Evolutionary conservation across 1,140 invertebrate genomes (phyloP), one percentile per base, ranked within the genome.

Genomic region (Tachypleus tridentatus): DNA sequence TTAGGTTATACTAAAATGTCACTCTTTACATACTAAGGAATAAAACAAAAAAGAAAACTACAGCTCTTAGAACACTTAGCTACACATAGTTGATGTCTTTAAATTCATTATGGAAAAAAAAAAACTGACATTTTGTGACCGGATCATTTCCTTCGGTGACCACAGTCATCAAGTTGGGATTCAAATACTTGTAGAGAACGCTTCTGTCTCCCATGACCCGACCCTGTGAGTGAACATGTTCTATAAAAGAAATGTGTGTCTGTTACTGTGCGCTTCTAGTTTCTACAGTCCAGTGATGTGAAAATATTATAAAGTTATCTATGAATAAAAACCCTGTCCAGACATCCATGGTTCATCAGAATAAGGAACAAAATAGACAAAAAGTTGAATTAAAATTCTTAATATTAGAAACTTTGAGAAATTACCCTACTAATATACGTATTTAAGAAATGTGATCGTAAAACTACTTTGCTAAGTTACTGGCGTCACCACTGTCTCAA

Each of bases 171-270:
- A 99, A 79, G 80, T 99, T 98, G 48, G 97, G 97, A 83, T 99
- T 99, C 59, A 93, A 83, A 76, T 99, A 98, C 76, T 99, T 99
- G 79, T 99, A 99, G 29, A 98, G 83, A 56, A 99, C 96, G 74
- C 89, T 93, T 71, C 97, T 83, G 80, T 99, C 96, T 51, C 86
- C 87, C 65, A 99, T 79, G 50, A 98, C 95, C 71, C 93, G 84
- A 49, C 97, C 97, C 76, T 95, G 92, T 3, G 95, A 97, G 76
- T 98, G 93, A 7, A 97, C 92, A 72, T 87, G 85, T 80, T 98
- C 96, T 84, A 68, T 5, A 72, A 51, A 3, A 53, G 60, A n/a
- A 29, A 29, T 2, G 29, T 29, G 29, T 29, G 29, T 29, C 29
- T 29, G 29, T 52, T 64, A 11, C 51, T 61, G 3, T 52, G 4